These are phyloP conservation scores for Gymnoscopelus braueri DNA, from an alignment of 2,797 vertebrate species.

Conservation along the genomic window DNA sequence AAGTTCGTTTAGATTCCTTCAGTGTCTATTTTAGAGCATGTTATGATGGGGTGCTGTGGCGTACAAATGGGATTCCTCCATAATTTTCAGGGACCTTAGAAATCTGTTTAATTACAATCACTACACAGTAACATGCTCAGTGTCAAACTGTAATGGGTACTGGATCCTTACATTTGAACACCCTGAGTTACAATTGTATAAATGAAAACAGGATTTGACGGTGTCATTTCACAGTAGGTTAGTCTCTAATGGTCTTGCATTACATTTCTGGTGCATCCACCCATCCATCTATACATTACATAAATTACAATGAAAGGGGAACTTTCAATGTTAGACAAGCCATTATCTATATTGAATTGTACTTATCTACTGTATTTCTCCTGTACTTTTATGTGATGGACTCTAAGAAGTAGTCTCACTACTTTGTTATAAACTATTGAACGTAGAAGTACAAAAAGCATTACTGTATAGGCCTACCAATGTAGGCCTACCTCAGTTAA, in stretches of 20 bases:
- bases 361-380: background rate
- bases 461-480: conserved; percentile 7
- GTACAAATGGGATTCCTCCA: background rate
- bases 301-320: background rate
- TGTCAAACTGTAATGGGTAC: no score
- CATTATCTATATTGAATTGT: background rate
- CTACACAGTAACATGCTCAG: no score
- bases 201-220: background rate
- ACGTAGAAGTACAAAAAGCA: background rate
- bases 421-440: background rate
- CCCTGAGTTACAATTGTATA: background rate
- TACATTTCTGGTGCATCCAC: no score
- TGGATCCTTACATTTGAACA: no score
- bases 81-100: background rate
- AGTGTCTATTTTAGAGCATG: background rate
- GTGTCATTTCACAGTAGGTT: background rate
- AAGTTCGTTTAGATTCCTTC: background rate
- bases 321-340: background rate
- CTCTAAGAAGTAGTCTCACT: background rate
- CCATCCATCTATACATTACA: background rate
- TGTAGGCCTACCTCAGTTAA: conserved; percentile 19
- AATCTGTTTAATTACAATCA: no score
- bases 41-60: background rate
- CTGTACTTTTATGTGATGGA: background rate
- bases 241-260: no score